These are phyloP conservation scores for Elmis aenea DNA, from an alignment of 2,888 invertebrate genomes.

Conservation along the genomic window DNA sequence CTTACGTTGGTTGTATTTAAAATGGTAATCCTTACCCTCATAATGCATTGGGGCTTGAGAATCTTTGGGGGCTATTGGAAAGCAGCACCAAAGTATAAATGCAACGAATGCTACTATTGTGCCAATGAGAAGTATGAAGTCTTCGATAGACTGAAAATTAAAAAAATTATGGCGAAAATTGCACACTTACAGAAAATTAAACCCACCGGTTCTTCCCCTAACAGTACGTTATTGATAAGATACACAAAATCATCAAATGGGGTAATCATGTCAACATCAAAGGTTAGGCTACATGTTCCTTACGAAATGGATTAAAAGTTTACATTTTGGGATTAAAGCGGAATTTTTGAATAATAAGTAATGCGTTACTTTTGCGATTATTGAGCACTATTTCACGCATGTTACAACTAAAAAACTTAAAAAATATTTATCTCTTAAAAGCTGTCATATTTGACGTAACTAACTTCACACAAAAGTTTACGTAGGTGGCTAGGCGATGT, in stretches of 20 bases:
- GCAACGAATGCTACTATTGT: conserved; percentile 60
- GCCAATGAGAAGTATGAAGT: conserved; percentile 57
- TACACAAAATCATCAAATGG: conserved; percentile 59
- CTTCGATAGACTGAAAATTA: conserved; percentile 54
- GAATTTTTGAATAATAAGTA: background rate
- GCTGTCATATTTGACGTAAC: too few species aligned
- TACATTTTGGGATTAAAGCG: conserved; percentile 7
- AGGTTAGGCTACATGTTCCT: conserved; percentile 15
- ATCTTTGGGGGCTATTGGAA: conserved; percentile 49
- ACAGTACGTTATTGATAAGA: conserved; percentile 54
- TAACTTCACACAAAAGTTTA: too few species aligned
- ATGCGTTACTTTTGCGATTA: too few species aligned
- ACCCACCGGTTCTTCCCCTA: conserved; percentile 59
- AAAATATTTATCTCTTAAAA: too few species aligned
- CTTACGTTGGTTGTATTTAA: conserved; percentile 35
- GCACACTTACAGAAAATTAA: conserved; percentile 3
- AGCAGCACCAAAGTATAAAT: conserved; percentile 61
- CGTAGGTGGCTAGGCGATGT: too few species aligned
- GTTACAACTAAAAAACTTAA: too few species aligned
- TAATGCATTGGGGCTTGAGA: conserved; percentile 35
- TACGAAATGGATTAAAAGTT: background rate
- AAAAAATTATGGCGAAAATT: background rate
- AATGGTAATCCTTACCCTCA: conserved; percentile 39
- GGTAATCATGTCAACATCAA: conserved; percentile 45
- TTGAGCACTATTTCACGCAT: too few species aligned